Base-by-base conservation (phyloP, 2,888 invertebrate species). In the Aricia artaxerxes region DNA sequence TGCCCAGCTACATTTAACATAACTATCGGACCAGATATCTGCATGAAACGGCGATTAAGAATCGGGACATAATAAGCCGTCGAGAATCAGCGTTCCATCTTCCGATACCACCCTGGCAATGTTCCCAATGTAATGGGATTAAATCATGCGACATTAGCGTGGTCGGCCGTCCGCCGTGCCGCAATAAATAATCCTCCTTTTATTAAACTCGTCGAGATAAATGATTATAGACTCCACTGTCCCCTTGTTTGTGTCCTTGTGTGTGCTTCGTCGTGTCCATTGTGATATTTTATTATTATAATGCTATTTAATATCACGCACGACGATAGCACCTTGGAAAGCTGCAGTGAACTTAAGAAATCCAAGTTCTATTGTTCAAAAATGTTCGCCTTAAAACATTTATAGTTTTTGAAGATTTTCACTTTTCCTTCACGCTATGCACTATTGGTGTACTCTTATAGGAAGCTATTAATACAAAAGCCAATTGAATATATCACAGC, bases 121-220 rank as follows among this genome's bases (percentile, higher is more conserved):
- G 88, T 89, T 92, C 92, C 93, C 93, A 88, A 89, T 90, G 89
- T 91, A 92, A 93, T 92, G 91, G 91, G 92, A 93, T 93, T 92
- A 92, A 91, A 94, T 92, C 94, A 94, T 93, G 92, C 92, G 90
- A 94, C 93, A 92, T 92, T 93, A 92, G 84, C 84, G 84, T 73
- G 73, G 78, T 83, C 84, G 82, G 85, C 78, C 83, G 81, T 84
- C 85, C 88, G 85, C 87, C 86, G 86, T 87, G 90, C 88, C 88
- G 89, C 91, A 89, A 91, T 94, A 92, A 93, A 94, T 94, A 94
- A 94, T 92, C 91, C 92, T 89, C 91, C 94, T 94, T 94, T 94
- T 94, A 94, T 94, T 93, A 94, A 94, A 94, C 92, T 91, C 88
- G 85, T 86, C 85, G 92, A 93, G 93, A 94, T 94, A 94, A 94